phyloP scores from a whole-genome alignment of 2,888 invertebrate species.

The Drosophila yooni region DNA sequence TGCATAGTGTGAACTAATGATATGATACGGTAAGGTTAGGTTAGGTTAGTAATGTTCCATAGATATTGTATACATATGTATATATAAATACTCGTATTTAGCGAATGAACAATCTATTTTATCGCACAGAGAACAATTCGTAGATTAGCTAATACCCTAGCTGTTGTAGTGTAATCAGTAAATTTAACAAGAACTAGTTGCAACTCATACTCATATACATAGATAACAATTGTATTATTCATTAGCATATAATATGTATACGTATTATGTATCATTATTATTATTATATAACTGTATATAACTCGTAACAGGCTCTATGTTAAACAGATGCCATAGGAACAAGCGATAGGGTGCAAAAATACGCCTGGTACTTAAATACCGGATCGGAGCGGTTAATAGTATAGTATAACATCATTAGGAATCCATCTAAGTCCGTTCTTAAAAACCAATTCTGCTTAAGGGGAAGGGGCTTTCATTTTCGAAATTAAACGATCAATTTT shows the following conservation, averaged over 20 bases:
- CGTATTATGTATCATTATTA: neutral
- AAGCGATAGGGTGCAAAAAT: conserved; percentile 30
- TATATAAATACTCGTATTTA: conserved; percentile 12
- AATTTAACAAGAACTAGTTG: conserved; percentile 19
- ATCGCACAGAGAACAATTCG: conserved; percentile 8
- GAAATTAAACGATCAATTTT: neutral
- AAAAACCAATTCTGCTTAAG: neutral
- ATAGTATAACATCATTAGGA: conserved; percentile 10
- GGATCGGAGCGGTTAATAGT: conserved; percentile 11
- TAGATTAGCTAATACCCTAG: conserved; percentile 39
- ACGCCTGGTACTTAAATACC: conserved; percentile 5
- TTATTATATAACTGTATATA: conserved; percentile 10
- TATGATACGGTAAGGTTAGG: conserved; percentile 51
- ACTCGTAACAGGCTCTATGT: conserved; percentile 23
- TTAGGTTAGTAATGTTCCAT: conserved; percentile 48
- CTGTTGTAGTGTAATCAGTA: conserved; percentile 15
- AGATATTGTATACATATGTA: conserved; percentile 36
- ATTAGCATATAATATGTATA: conserved; percentile 6
- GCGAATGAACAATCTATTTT: conserved; percentile 12
- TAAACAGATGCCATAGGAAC: conserved; percentile 41
- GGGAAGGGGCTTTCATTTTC: neutral
- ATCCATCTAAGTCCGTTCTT: neutral
- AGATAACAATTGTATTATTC: conserved; percentile 19
- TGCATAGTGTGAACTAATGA: conserved; percentile 56
- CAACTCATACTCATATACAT: conserved; percentile 17